These are phyloP conservation scores for Romanogobio albipinnatus DNA, from an alignment of 2,113 vertebrate genomes.

Conservation along the genomic window DNA sequence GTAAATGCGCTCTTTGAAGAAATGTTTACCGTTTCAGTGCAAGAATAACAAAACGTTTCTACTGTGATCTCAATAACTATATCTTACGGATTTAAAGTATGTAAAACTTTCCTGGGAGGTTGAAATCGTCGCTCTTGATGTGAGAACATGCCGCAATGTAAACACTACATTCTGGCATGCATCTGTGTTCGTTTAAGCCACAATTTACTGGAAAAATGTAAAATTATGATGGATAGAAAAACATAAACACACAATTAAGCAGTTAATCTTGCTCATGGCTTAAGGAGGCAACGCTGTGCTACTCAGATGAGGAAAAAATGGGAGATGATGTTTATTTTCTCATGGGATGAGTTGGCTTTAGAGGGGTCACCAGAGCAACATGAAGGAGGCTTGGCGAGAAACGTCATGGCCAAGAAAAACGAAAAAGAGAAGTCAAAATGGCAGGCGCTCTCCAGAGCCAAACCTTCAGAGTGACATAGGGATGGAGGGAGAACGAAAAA, in stretches of 20 bases:
- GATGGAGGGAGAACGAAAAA: slow-evolving; percentile 35
- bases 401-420: slow-evolving; percentile 65
- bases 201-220: slow-evolving; percentile 60
- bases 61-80: slow-evolving; percentile 1
- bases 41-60: slow-evolving; percentile 21
- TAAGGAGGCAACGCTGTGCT: slow-evolving; percentile 54
- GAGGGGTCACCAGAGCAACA: slow-evolving; percentile 55
- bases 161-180: slow-evolving; percentile 40
- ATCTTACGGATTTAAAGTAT: slow-evolving; percentile 24
- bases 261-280: slow-evolving; percentile 65
- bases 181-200: slow-evolving; percentile 52
- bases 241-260: slow-evolving; percentile 68
- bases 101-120: slow-evolving; percentile 34
- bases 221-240: slow-evolving; percentile 64
- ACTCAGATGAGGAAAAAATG: slow-evolving; percentile 51
- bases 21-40: not conserved
- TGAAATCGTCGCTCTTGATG: slow-evolving; percentile 36
- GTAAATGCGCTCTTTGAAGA: slow-evolving; percentile 15
- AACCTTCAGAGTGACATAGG: slow-evolving; percentile 51
- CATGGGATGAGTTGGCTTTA: slow-evolving; percentile 67
- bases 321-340: slow-evolving; percentile 63
- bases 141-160: slow-evolving; percentile 42
- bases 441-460: slow-evolving; percentile 44
- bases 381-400: slow-evolving; percentile 67
- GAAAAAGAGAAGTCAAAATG: slow-evolving; percentile 54